A percentile compares a stretch with the other conserved stretches of the same genome.
phyloP scores from a whole-genome alignment of 2,797 vertebrate species.

The Chelmon rostratus region DNA sequence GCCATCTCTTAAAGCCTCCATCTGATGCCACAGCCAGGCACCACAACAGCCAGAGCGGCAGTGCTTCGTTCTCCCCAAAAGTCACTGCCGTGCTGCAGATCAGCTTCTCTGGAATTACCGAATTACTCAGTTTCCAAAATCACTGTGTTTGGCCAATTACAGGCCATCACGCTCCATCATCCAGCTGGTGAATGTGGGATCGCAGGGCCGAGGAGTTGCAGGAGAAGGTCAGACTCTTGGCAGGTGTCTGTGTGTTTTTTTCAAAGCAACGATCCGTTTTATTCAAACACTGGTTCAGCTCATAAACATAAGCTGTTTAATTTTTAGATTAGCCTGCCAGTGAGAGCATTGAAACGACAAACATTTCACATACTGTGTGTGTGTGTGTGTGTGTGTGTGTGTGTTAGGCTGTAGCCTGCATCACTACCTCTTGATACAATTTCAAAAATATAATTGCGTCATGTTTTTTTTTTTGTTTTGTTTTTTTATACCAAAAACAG shows the following conservation, averaged over 20 bases:
- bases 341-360: not conserved
- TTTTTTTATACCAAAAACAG: not conserved
- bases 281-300: constrained; percentile 25
- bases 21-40: constrained; percentile 5
- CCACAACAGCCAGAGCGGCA: not conserved
- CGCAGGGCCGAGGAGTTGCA: constrained; percentile 36
- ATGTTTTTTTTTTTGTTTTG: not conserved
- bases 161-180: constrained; percentile 50
- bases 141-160: constrained; percentile 49
- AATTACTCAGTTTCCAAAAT: constrained; percentile 60
- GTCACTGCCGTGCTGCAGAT: constrained; percentile 36
- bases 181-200: constrained; percentile 62
- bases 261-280: constrained; percentile 18
- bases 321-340: constrained; percentile 22
- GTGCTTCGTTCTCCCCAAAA: constrained; percentile 18
- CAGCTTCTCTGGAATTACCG: constrained; percentile 52
- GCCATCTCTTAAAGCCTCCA: not conserved
- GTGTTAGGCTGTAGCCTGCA: not conserved
- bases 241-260: constrained; percentile 39
- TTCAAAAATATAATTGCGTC: not conserved
- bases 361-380: not conserved
- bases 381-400: not conserved
- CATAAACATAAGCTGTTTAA: constrained; percentile 35
- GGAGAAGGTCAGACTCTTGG: constrained; percentile 46
- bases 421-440: not conserved